Conservation (phyloP, 2,113 vertebrate genomes). For the Acrocephalus kingi region DNA sequence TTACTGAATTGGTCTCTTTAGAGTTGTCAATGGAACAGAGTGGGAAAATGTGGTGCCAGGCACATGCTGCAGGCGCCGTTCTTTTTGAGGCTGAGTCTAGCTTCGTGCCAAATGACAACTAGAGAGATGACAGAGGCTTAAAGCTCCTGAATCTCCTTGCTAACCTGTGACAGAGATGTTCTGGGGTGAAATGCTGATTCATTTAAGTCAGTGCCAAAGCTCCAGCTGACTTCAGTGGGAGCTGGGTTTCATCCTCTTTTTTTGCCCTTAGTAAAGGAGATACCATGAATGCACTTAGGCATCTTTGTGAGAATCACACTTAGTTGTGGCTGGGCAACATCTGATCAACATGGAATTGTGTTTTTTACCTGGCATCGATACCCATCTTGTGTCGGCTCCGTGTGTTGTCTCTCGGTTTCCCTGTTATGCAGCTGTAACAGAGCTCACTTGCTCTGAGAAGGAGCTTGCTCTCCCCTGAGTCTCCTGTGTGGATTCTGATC, state of each 20-base stretch:
- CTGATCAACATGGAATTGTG: background rate
- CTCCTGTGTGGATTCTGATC: background rate
- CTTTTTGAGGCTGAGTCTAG: background rate
- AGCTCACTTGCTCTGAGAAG: background rate
- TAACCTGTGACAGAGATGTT: background rate
- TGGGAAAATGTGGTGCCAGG: slow-evolving; percentile 6
- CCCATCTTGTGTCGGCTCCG: background rate
- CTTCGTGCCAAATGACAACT: background rate
- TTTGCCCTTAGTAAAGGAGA: background rate
- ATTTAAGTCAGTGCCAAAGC: background rate
- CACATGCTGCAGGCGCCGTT: background rate
- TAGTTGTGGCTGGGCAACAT: background rate
- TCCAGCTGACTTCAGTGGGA: background rate
- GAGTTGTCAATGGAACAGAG: background rate
- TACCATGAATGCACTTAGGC: background rate
- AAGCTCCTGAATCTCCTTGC: background rate
- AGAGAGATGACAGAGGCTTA: background rate
- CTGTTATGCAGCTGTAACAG: background rate
- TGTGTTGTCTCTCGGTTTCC: background rate
- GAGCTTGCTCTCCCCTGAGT: rapidly evolving
- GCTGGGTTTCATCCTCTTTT: background rate
- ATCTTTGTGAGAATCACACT: background rate
- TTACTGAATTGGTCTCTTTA: slow-evolving; percentile 26
- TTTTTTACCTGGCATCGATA: background rate
- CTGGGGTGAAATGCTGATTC: background rate